Evolutionary conservation across 2,888 invertebrate species (phyloP), one percentile per base, ranked within the genome.

Genomic region (Rhyacophila evoluta): DNA sequence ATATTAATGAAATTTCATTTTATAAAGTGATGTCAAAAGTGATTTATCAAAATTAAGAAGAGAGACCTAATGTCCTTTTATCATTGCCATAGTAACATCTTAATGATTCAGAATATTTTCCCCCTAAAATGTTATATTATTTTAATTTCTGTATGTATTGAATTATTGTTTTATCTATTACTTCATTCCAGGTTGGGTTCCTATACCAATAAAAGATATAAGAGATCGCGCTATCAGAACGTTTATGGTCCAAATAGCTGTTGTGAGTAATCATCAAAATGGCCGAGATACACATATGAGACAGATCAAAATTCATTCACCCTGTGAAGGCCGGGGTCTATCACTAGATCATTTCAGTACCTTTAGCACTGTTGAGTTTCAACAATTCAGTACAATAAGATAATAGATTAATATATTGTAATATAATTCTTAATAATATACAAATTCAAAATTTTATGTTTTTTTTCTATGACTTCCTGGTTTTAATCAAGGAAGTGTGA

Each of bases 281-380:
- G 99, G 99, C 2, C 89, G 99, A 81, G 99, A 99, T 85, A 99
- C 99, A 0, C 99, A 99, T 85, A 96, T 99, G 93, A 91, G 99
- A 75, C 98, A 98, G 87, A 98, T 99, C 79, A 97, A 98, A 88
- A 95, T 99, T 75, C 97, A 98, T 86, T 97, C 98, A 72, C 98
- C 98, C 0, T 89, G 89, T 84, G 93, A 93, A 85, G 89, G 91
- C 77, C 90, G 92, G 69, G 92, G 92, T 71, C 91, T 92, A 84
- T 90, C 94, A 11, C 89, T 94, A 19, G 93, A 94, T 84, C 91
- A 93, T 83, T 92, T 94, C 84, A 93, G 94, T 41, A 94, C 93
- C 85, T 97, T 96, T 86, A 93, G 94, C 15, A 95, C 95, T 3
- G 92, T 95, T 25, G 94, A 94, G 83, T 95, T 95, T 86, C 94